Conservation (phyloP, 1,140 invertebrate species). For the Aphis craccivora region DNA sequence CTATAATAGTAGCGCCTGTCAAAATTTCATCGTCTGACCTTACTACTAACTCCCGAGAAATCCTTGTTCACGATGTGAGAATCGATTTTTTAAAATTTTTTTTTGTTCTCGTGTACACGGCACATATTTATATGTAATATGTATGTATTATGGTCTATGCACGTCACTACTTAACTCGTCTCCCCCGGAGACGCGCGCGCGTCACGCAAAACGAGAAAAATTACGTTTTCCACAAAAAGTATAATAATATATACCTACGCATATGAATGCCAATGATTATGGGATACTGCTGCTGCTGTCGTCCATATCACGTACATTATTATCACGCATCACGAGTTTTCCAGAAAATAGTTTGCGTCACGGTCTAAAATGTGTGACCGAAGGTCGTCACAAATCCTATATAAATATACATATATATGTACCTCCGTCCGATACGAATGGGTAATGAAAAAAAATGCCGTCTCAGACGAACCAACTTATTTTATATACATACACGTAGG, state of each 20-base stretch:
- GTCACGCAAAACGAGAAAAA: conserved; percentile 10
- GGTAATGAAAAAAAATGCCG: background rate
- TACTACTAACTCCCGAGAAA: background rate
- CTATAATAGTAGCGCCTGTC: background rate
- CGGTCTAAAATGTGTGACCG: conserved; percentile 31
- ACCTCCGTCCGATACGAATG: background rate
- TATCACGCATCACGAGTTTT: conserved; percentile 35
- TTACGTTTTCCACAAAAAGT: background rate
- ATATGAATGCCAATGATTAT: background rate
- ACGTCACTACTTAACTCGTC: background rate
- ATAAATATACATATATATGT: background rate
- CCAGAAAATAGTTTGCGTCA: conserved; percentile 33
- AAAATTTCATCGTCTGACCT: conserved; percentile 9
- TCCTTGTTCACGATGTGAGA: background rate
- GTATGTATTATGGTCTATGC: background rate
- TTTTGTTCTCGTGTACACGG: background rate
- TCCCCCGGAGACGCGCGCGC: background rate
- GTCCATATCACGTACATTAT: background rate
- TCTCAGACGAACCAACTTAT: background rate
- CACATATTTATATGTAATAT: background rate
- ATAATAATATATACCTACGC: background rate
- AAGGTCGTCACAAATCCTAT: conserved; percentile 16
- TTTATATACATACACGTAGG: background rate
- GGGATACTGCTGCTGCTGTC: background rate
- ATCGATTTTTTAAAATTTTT: background rate